Percentiles rank a stretch among this genome's conserved stretches.
phyloP scores from a whole-genome alignment of 2,113 vertebrate genomes.

The Pluvialis apricaria region DNA sequence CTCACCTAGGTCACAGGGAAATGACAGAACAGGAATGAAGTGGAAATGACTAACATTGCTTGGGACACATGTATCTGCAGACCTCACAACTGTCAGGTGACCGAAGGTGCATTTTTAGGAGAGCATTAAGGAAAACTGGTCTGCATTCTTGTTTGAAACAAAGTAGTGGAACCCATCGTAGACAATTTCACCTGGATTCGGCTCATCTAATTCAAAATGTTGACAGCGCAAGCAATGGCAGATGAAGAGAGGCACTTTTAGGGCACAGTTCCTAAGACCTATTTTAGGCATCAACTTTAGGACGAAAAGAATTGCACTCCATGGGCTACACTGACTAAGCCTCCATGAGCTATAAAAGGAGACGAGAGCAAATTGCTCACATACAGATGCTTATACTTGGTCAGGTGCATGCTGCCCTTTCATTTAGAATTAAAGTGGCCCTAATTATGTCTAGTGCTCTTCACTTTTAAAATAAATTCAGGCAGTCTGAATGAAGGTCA shows the following conservation, averaged over 20 bases:
- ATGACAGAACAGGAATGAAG: not conserved
- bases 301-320: not conserved
- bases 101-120: not conserved
- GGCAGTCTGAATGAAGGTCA: not conserved
- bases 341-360: not conserved
- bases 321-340: not conserved
- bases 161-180: not conserved
- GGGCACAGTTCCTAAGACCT: not conserved
- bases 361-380: not conserved
- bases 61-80: not conserved
- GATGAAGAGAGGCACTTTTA: not conserved
- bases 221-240: not conserved
- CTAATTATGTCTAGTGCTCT: constrained; percentile 4
- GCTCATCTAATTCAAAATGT: not conserved
- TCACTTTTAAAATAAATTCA: not conserved
- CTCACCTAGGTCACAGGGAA: not conserved
- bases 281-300: not conserved
- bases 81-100: not conserved
- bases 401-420: not conserved
- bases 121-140: not conserved
- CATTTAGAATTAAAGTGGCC: not conserved
- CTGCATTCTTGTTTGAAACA: not conserved
- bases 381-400: not conserved
- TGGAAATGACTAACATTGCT: not conserved
- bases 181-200: not conserved